Percentiles rank a stretch among this genome's conserved stretches.
phyloP scores from a whole-genome alignment of 2,797 vertebrate species.

The Myiotriccus ornatus region DNA sequence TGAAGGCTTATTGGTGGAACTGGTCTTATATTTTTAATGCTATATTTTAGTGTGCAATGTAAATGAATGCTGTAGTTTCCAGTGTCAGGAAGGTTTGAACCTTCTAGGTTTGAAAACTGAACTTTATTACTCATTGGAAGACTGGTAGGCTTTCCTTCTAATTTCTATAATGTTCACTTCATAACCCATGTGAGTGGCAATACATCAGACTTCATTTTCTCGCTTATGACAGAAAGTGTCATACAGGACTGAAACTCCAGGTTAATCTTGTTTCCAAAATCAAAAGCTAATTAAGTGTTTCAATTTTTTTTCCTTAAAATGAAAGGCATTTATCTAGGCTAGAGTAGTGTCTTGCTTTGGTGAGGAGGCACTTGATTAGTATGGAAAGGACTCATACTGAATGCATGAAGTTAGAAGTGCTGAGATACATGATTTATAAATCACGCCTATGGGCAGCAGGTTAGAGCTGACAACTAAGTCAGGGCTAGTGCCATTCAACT shows the following conservation, averaged over 20 bases:
- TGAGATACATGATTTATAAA: background rate
- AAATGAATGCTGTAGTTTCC: background rate
- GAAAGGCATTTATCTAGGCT: background rate
- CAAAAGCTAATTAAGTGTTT: background rate
- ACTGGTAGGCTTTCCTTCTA: background rate
- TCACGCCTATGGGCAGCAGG: background rate
- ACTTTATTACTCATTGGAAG: background rate
- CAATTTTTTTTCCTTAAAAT: background rate
- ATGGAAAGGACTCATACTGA: background rate
- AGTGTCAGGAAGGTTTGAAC: background rate
- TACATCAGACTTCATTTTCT: background rate
- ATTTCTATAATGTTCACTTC: background rate
- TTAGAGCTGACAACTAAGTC: background rate
- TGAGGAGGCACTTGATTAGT: background rate
- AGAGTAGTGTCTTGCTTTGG: background rate
- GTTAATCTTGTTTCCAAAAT: background rate
- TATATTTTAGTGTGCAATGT: background rate
- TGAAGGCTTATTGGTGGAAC: background rate
- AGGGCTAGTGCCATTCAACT: background rate
- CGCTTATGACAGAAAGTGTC: background rate
- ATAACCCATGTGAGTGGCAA: background rate
- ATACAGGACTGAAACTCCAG: background rate
- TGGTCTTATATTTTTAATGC: background rate
- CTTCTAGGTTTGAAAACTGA: background rate
- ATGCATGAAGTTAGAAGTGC: background rate